A percentile compares a stretch with the other conserved stretches of the same genome.
Conservation (phyloP, 2,113 vertebrate species). For the Leucopternis melanops region DNA sequence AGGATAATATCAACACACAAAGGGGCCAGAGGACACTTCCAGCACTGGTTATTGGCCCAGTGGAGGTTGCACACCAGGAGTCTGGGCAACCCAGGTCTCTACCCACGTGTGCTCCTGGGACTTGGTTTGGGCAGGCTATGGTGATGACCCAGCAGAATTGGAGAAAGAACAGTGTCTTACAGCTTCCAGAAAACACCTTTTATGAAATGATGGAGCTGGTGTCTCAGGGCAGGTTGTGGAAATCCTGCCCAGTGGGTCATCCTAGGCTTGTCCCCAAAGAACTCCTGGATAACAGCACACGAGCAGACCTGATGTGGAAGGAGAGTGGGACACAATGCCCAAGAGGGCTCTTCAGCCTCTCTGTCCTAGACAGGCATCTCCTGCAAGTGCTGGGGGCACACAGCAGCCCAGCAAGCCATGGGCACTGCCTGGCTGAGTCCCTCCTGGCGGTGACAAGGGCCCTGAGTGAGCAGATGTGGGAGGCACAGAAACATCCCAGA, state of each 20-base stretch:
- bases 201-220: not conserved
- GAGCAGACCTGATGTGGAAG: not conserved
- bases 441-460: not conserved
- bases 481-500: not conserved
- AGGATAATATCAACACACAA: no score
- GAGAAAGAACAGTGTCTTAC: not conserved
- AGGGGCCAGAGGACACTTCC: not conserved
- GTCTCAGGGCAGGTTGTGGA: not conserved
- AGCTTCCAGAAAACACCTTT: not conserved
- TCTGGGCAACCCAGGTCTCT: fast-evolving
- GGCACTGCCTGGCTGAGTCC: not conserved
- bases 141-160: not conserved
- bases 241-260: not conserved
- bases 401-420: not conserved
- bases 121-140: not conserved
- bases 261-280: not conserved
- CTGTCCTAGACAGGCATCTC: not conserved
- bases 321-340: not conserved
- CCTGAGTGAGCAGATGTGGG: not conserved
- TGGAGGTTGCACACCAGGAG: not conserved
- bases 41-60: not conserved
- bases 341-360: not conserved
- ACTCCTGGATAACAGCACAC: not conserved
- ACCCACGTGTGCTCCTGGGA: not conserved
- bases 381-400: not conserved